phyloP scores from a whole-genome alignment of 2,113 vertebrate genomes.

The Fulmarus glacialis region DNA sequence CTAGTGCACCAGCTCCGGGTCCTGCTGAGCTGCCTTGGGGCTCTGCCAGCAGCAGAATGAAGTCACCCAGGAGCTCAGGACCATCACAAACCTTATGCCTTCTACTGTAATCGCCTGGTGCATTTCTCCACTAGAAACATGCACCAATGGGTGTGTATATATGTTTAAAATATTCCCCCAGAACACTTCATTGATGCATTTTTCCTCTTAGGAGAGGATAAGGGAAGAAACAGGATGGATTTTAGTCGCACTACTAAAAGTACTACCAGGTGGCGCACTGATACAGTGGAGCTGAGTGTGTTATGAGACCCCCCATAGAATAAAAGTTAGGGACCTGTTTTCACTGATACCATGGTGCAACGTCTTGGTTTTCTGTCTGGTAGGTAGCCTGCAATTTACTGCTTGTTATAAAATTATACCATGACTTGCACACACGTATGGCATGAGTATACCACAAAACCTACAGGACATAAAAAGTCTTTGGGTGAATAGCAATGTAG shows the following conservation, averaged over 20 bases:
- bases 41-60: background rate
- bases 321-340: background rate
- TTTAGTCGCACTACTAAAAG: background rate
- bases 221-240: background rate
- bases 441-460: background rate
- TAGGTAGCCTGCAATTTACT: background rate
- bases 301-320: background rate
- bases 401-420: background rate
- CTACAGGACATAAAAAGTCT: background rate
- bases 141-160: background rate
- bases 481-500: background rate
- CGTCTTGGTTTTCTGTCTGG: background rate
- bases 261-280: fast-evolving
- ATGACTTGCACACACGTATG: background rate
- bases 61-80: background rate
- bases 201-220: background rate
- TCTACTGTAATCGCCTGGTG: background rate
- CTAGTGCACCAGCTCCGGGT: background rate
- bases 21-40: background rate
- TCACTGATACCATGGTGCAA: background rate
- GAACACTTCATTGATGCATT: background rate
- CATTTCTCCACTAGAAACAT: background rate
- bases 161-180: background rate
- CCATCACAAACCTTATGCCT: background rate
- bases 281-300: background rate